Evolutionary conservation across 2,888 invertebrate species (phyloP).

Genomic region (Lasioglossum pauxillum): DNA sequence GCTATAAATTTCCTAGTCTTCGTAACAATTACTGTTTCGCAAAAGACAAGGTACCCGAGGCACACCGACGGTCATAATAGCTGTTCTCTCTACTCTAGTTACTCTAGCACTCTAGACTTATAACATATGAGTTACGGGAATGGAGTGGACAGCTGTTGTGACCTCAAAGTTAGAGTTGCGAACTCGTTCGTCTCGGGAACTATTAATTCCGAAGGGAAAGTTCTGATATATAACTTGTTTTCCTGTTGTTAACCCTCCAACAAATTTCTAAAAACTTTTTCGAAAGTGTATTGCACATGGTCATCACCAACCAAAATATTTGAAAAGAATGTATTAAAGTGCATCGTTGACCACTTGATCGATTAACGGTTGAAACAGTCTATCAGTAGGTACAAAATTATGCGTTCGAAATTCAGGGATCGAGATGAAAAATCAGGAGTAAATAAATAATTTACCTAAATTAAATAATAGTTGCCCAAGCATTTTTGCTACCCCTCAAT

Average conservation of each 20-base stretch:
- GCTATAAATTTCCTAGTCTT: neutral
- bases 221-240: constrained; percentile 1
- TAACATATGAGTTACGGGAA: neutral
- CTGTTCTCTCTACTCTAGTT: neutral
- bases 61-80: neutral
- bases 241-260: neutral
- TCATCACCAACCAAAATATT: too few relatives aligned
- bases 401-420: too few relatives aligned
- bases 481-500: too few relatives aligned
- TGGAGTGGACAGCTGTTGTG: neutral
- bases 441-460: neutral
- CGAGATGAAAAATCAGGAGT: too few relatives aligned
- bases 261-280: neutral
- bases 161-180: neutral
- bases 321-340: too few relatives aligned
- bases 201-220: neutral
- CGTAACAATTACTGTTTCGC: neutral
- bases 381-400: too few relatives aligned
- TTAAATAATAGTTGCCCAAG: too few relatives aligned
- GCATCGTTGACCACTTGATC: too few relatives aligned
- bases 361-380: too few relatives aligned
- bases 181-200: neutral
- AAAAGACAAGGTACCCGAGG: neutral
- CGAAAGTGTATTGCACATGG: neutral
- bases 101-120: neutral